Base-by-base conservation (phyloP, 2,797 vertebrate genomes). In the Anas flavirostris region DNA sequence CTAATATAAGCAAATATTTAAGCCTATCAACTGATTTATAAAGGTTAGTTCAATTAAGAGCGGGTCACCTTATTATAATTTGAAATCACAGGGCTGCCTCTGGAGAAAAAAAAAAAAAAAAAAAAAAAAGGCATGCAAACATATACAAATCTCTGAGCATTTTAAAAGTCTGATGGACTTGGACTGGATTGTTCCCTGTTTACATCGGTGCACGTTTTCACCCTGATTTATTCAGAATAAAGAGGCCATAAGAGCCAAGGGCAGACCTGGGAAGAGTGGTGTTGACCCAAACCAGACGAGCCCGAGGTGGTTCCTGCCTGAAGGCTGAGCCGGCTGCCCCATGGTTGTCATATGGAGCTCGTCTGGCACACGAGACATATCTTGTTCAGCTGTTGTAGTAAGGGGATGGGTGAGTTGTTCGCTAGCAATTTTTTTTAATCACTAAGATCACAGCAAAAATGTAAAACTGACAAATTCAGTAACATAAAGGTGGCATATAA, bases 131-230 rank as follows among this genome's bases (percentile, higher is more conserved):
- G 5, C 10, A 6, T 1, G 5, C 5, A 13, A 6, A 41, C 5
- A 4, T 0, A 2, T 1, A 25, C 4, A 0, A 1, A 35, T 22
- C 39, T 17, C 35, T 1, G 17, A 41, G 29, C 10, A 1, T 12
- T 17, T 14, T 29, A 6, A 21, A 46, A 56, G 9, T 21, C 31
- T 35, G 0, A 5, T 1, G 35, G 46, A 33, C 22, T 25, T 10
- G 2, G 10, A 5, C 3, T 5, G 58, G 50, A 3, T 41, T 16
- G 3, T 25, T 33, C 35, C 52, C 33, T 8, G 22, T 46, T 44
- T 19, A 16, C 53, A 50, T 21, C 29, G n/a, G 59, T 12, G 28
- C 6, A 1, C 0, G 5, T n/a, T 44, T 19, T 26, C 37, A 3
- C 19, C 50, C 25, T 19, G 52, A 10, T 44, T 33, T 53, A 50